These are phyloP conservation scores for Punctoribates punctum DNA, from an alignment of 2,888 invertebrate genomes.

Conservation along the genomic window DNA sequence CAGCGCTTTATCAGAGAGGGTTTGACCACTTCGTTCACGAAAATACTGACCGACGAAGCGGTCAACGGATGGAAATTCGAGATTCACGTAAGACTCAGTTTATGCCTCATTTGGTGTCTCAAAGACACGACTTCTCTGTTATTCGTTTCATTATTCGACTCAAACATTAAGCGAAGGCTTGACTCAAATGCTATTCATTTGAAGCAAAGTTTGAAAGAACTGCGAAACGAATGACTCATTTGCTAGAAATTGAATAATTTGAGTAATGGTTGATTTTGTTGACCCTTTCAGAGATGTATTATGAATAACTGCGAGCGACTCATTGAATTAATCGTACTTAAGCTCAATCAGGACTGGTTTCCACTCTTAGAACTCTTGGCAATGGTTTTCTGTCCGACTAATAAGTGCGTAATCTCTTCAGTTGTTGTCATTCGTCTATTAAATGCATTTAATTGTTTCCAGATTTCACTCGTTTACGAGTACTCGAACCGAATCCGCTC, in stretches of 20 bases:
- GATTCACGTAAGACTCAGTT: conserved; percentile 67
- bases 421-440: conserved; percentile 18
- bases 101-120: too few relatives aligned
- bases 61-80: conserved; percentile 96
- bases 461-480: conserved; percentile 84
- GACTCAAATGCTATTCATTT: too few relatives aligned
- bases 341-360: conserved; percentile 76
- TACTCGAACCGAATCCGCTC: conserved; percentile 67
- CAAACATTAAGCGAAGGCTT: too few relatives aligned
- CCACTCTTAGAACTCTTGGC: conserved; percentile 85
- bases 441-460: conserved; percentile 47
- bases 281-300: conserved; percentile 66
- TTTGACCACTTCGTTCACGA: conserved; percentile 87
- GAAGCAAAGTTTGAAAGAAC: too few relatives aligned
- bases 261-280: conserved; percentile 20
- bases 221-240: too few relatives aligned
- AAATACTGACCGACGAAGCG: conserved; percentile 94
- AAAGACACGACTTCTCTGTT: too few relatives aligned
- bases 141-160: too few relatives aligned
- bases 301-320: conserved; percentile 87
- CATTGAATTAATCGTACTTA: conserved; percentile 85
- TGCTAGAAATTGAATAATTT: too few relatives aligned
- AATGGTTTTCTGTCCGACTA: conserved; percentile 89
- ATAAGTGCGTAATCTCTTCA: conserved; percentile 66
- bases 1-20: conserved; percentile 93